A percentile compares a stretch with the other conserved stretches of the same genome.
phyloP scores from a whole-genome alignment of 2,797 vertebrate species.

The Otolemur crassicaudatus region DNA sequence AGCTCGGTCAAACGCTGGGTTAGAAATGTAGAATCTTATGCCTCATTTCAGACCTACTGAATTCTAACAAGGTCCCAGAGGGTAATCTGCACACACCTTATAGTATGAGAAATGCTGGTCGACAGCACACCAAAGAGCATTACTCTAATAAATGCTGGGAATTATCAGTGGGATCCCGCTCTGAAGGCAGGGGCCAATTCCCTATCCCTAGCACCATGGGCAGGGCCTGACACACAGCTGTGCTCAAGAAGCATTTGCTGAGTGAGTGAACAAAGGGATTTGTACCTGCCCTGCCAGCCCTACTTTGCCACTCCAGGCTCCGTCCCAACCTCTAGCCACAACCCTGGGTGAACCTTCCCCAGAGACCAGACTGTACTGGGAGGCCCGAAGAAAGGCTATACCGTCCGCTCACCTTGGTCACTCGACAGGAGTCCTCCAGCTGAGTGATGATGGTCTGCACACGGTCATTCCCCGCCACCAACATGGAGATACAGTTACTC shows the following conservation, averaged over 20 bases:
- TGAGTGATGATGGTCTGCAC: slow-evolving; percentile 95
- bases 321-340: neutral
- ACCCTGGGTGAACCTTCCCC: neutral
- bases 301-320: neutral
- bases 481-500: slow-evolving; percentile 95
- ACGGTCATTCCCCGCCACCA: slow-evolving; percentile 94
- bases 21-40: neutral
- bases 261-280: neutral
- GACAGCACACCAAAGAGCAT: neutral
- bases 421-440: slow-evolving; percentile 94
- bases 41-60: neutral
- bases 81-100: neutral
- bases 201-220: neutral
- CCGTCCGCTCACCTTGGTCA: slow-evolving; percentile 89
- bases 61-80: neutral
- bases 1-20: neutral
- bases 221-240: neutral
- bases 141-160: neutral
- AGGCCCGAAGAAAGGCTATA: neutral
- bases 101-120: neutral
- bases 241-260: neutral
- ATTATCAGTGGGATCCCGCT: neutral
- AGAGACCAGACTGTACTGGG: neutral
- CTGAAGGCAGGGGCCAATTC: neutral
- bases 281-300: neutral